Evolutionary conservation across 1,140 invertebrate genomes (phyloP).

Genomic region (Drosophila elegans): DNA sequence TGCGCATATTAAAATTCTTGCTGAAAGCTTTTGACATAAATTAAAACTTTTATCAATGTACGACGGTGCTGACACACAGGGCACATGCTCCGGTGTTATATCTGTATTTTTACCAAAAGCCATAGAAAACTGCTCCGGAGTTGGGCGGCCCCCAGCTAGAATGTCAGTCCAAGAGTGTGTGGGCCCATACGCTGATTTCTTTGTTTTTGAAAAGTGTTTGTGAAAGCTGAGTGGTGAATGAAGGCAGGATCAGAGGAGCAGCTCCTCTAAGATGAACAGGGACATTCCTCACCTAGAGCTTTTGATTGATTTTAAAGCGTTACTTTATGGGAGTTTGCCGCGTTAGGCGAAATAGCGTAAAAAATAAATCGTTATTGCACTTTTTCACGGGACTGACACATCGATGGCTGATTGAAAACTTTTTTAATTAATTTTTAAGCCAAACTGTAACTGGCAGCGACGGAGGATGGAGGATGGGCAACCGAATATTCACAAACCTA

Average conservation of each 20-base stretch:
- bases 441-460: conserved; percentile 37
- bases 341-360: neutral
- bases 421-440: conserved; percentile 82
- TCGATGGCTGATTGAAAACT: conserved; percentile 75
- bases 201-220: conserved; percentile 11
- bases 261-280: neutral
- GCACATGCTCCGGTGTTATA: neutral
- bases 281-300: neutral
- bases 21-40: conserved; percentile 84
- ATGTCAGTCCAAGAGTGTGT: conserved; percentile 8
- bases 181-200: conserved; percentile 2
- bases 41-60: conserved; percentile 76
- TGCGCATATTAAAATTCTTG: conserved; percentile 84
- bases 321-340: conserved; percentile 31
- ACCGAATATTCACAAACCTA: conserved; percentile 6
- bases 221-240: neutral
- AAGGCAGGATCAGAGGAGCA: neutral
- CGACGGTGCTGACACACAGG: conserved; percentile 3
- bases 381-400: conserved; percentile 56
- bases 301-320: conserved; percentile 1
- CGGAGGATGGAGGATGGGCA: neutral
- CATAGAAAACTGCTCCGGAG: neutral
- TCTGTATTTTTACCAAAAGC: conserved; percentile 11
- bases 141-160: neutral
- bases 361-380: conserved; percentile 2